Base-by-base conservation (phyloP, 2,113 vertebrate species). In the Amazona guildingii region DNA sequence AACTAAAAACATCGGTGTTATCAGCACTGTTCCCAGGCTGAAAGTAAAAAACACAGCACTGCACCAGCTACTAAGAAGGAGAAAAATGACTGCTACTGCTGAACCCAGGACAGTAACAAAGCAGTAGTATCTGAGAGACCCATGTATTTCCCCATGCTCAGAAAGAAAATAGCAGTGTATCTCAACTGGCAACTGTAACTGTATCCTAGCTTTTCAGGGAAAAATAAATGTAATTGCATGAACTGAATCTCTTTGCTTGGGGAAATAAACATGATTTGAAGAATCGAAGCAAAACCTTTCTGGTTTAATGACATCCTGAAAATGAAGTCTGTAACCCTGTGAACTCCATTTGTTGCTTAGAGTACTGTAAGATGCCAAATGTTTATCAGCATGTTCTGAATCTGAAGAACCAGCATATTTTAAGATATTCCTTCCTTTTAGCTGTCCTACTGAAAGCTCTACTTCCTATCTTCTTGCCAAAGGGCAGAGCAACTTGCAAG, bases 261-360 rank as follows among this genome's bases (percentile, higher is more conserved):
- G 63, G 81, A 90, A 86, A 95, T 80, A 90, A 82, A 85, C 96
- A 94, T 16, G 74, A 73, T 93, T 95, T 83, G 85, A 78, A 85
- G 61, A 95, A 93, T 44, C 46, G 93, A 92, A 92, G 75, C 7
- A 11, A 96, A 97, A 72, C 62, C 16, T 59, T 68, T 96, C 76
- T 96, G 69, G 77, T 74, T 94, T 95, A 97, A 63, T 94, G 95
- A 78, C 88, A 95, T 90, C 62, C 96, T 92, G 41, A 74, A 97
- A 95, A 97, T 94, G 64, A 97, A 96, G 82, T 92, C 77, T 86
- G 49, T 52, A 97, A 77, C 63, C 48, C 92, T 11, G n/a, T 96
- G 95, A 95, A 96, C 92, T 97, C 92, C 41, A 90, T 96, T 94
- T 97, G 94, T 82, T 92, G n/a, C 64, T 97, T 95, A 85, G 49